Base-by-base conservation (phyloP, 2,797 vertebrate genomes). In the Anguilla obscura region DNA sequence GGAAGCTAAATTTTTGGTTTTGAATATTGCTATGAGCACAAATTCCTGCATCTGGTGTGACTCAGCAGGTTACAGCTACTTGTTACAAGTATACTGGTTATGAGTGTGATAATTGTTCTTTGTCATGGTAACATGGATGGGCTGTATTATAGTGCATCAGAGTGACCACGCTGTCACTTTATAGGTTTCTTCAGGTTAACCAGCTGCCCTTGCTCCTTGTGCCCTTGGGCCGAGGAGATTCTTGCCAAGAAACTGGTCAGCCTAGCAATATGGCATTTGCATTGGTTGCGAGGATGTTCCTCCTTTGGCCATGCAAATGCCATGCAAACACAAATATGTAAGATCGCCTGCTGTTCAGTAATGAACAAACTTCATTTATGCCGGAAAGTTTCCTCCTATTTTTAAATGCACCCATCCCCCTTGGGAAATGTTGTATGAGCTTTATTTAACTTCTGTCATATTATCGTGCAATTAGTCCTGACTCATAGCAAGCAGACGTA, bases 281-380 rank as follows among this genome's bases (percentile, higher is more conserved):
- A 58, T 74, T 45, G 30, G 86, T 3, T 48, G 8, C 3, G 21
- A 45, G 52, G 14, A 84, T 24, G 52, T 79, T 69, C 87, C 74
- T 60, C 69, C 36, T 76, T 18, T 45, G 71, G 40, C 79, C 79
- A 85, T 69, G 83, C 50, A 88, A 88, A 85, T 85, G 33, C 24
- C 21, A 85, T 63, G 69, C 87, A 88, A 63, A 85, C 21, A 9
- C 1, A 58, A 84, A 58, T 76, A 50, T 85, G 48, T 18, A 33
- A 60, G 45, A 21, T 76, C n/a, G 54, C 30, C 82, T 48, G 50
- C 50, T 30, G n/a, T 60, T 88, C 24, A 85, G 50, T n/a, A 85
- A 60, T 54, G 63, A 84, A 30, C 60, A 21, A 8, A 66, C 63
- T 87, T 71, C 33, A 9, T 50, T 80, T 16, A 45, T 48, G 82